Base-by-base conservation (phyloP, 1,140 invertebrate species). In the Ptiloglossa arizonensis region DNA sequence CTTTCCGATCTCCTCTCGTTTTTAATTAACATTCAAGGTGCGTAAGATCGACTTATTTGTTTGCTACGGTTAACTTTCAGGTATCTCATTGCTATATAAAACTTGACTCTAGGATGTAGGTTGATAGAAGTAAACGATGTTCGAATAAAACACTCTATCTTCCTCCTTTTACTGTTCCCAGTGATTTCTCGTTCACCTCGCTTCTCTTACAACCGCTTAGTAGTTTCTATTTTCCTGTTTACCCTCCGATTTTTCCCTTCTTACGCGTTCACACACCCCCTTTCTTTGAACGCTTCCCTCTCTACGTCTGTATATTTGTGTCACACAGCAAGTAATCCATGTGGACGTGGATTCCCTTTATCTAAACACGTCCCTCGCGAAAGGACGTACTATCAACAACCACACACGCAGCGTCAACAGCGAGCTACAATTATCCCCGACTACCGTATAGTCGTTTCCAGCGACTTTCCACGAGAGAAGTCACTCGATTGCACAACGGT, bases 341-440 rank as follows among this genome's bases (percentile, higher is more conserved):
- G 70, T 50, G 44, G 27, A 63, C 44, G 41, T 50, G 59, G 57
- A 63, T 63, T 38, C 57, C 32, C 44, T 72, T 56, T 32, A 63
- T 73, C 66, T 67, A 44, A 62, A 54, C 46, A 44, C 27, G 38
- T 15, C 27, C 32, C 46, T 41, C 4, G 17, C 27, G 48, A n/a
- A 27, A 52, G 46, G 44, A 32, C 60, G 17, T 48, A 48, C 32
- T n/a, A 32, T 72, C 66, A 29, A 66, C 50, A 46, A 41, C 17
- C 48, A 32, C 5, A 41, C 52, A 35, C 54, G 29, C 24, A 68
- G 29, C 59, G 35, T 50, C 69, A 35, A 63, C n/a, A 63, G 62
- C 70, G 78, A 68, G 35, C 57, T 75, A 56, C 66, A 81, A 81
- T 81, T 74, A 63, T 74, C 52, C 27, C 11, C 68, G 11, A 48